These are phyloP conservation scores for Microcaecilia unicolor DNA, from an alignment of 2,797 vertebrate genomes.

Conservation along the genomic window DNA sequence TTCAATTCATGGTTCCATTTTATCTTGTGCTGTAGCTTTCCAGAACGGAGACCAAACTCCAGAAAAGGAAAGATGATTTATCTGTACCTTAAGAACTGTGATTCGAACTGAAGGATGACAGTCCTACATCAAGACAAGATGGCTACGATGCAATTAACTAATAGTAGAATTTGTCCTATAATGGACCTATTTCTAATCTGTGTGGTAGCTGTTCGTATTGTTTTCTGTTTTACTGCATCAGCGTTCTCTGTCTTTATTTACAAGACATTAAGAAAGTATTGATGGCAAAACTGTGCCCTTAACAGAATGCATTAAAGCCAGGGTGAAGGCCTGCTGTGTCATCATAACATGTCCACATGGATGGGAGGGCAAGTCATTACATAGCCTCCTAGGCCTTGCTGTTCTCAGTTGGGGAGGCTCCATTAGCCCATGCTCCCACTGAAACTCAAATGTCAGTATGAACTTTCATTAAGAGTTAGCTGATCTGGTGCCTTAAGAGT, in stretches of 20 bases:
- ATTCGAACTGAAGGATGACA: too few relatives aligned
- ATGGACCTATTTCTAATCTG: too few relatives aligned
- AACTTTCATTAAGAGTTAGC: constrained; percentile 13
- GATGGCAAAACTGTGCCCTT: constrained; percentile 1
- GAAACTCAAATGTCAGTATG: constrained; percentile 15
- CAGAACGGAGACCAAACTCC: too few relatives aligned
- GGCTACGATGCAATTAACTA: too few relatives aligned
- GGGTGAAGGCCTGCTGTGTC: constrained; percentile 7
- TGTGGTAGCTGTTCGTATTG: too few relatives aligned
- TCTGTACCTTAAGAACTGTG: too few relatives aligned
- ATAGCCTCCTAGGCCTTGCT: background rate
- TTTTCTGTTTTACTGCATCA: constrained; percentile 1
- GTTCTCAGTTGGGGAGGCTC: background rate
- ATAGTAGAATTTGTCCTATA: too few relatives aligned
- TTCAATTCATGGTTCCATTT: too few relatives aligned
- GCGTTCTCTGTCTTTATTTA: constrained; percentile 2
- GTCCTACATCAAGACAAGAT: too few relatives aligned
- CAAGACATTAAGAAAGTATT: constrained; percentile 1
- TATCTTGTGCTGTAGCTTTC: too few relatives aligned
- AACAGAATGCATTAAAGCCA: constrained; percentile 5
- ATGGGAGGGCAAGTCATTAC: constrained; percentile 2
- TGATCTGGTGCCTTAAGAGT: background rate
- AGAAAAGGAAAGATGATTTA: too few relatives aligned
- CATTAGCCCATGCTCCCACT: constrained; percentile 6
- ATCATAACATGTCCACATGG: constrained; percentile 4